Conservation (phyloP, 1,140 invertebrate species). For the Drosophila asahinai region DNA sequence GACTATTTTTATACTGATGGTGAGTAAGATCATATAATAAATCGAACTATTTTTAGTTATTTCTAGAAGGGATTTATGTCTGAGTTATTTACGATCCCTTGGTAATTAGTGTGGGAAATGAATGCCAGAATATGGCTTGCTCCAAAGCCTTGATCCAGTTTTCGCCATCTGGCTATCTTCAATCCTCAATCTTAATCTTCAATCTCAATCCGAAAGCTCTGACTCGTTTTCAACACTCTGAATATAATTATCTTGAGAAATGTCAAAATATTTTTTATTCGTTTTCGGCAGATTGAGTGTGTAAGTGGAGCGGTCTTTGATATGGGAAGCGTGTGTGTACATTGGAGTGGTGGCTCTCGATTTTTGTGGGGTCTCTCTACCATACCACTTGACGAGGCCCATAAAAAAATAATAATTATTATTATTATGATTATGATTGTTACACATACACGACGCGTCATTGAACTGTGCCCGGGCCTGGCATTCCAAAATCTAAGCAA, state of each 20-base stretch:
- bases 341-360: slow-evolving; percentile 74
- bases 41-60: background rate
- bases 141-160: slow-evolving; percentile 22
- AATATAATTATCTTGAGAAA: slow-evolving; percentile 77
- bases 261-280: slow-evolving; percentile 49
- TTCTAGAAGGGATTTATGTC: background rate
- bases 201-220: slow-evolving; percentile 43
- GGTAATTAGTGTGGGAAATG: slow-evolving; percentile 4
- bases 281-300: slow-evolving; percentile 49
- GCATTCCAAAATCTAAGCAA: slow-evolving; percentile 43
- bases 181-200: slow-evolving; percentile 33
- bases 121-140: background rate
- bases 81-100: background rate
- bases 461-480: slow-evolving; percentile 67
- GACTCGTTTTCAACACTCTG: slow-evolving; percentile 47
- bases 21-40: slow-evolving; percentile 44
- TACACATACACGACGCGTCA: slow-evolving; percentile 66
- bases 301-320: slow-evolving; percentile 53
- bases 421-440: slow-evolving; percentile 56
- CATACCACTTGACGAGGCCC: slow-evolving; percentile 49
- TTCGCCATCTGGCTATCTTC: slow-evolving; percentile 45
- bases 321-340: slow-evolving; percentile 60
- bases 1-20: slow-evolving; percentile 82
- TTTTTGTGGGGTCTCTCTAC: slow-evolving; percentile 35
- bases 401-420: slow-evolving; percentile 70